Conservation (phyloP, 2,888 invertebrate genomes). For the Zonitis immaculata region DNA sequence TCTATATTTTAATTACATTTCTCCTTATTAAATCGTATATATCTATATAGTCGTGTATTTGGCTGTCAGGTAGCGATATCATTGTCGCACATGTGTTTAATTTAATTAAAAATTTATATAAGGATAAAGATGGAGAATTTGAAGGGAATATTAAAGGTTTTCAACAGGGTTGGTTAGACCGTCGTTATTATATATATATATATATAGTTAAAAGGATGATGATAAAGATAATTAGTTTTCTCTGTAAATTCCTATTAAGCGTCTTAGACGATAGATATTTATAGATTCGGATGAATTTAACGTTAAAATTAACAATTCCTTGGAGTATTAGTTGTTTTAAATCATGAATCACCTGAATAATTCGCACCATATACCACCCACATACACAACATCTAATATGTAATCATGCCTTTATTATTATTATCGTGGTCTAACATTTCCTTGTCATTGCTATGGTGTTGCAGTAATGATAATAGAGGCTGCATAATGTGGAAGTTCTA, state of each 20-base stretch:
- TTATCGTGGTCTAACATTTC: slow-evolving; percentile 1
- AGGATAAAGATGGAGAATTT: not conserved
- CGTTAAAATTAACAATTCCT: slow-evolving; percentile 34
- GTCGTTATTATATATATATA: slow-evolving; percentile 34
- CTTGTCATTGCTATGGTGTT: slow-evolving; percentile 1
- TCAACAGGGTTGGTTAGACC: slow-evolving; percentile 20
- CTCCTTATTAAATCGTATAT: slow-evolving; percentile 20
- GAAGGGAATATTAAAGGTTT: too few relatives aligned
- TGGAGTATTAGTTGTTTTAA: slow-evolving; percentile 26
- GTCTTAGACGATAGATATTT: slow-evolving; percentile 17
- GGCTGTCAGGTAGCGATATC: not conserved
- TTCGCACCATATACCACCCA: too few relatives aligned
- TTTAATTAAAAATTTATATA: not conserved
- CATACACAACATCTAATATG: too few relatives aligned
- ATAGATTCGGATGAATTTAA: slow-evolving; percentile 30
- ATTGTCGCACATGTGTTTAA: not conserved
- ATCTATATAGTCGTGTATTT: too few relatives aligned
- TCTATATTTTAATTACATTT: slow-evolving; percentile 22
- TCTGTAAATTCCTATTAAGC: slow-evolving; percentile 35
- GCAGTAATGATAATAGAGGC: slow-evolving; percentile 11
- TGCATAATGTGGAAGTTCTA: slow-evolving; percentile 16
- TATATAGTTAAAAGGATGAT: slow-evolving; percentile 33
- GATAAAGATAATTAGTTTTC: slow-evolving; percentile 36
- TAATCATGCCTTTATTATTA: not conserved
- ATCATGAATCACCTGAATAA: too few relatives aligned